phyloP scores from a whole-genome alignment of 1,140 invertebrate species.

The Brachionus manjavacas region DNA sequence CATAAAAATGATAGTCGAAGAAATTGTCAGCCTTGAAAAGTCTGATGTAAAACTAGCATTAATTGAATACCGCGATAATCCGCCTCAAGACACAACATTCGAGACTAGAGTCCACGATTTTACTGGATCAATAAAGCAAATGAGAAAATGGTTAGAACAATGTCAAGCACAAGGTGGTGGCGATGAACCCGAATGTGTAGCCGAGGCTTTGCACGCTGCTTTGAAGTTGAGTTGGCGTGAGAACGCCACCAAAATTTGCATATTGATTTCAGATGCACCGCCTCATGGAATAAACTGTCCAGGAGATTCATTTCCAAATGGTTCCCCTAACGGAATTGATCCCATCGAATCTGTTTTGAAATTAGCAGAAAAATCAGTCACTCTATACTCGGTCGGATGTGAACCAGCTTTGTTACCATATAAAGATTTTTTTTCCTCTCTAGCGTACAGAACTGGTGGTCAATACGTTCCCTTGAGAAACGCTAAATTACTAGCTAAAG shows the following conservation, averaged over 20 bases:
- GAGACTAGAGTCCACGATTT: conserved; percentile 50
- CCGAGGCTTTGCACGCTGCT: conserved; percentile 49
- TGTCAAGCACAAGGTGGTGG: conserved; percentile 48
- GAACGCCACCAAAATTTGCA: conserved; percentile 50
- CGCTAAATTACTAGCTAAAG: conserved; percentile 46
- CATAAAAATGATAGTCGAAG: conserved; percentile 50
- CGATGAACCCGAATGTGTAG: conserved; percentile 50
- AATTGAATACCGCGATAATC: conserved; percentile 51
- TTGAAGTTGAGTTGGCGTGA: conserved; percentile 49
- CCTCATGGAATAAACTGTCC: conserved; percentile 48
- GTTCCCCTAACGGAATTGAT: conserved; percentile 47
- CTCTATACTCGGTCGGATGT: conserved; percentile 49
- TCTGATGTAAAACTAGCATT: conserved; percentile 49
- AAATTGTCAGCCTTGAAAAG: conserved; percentile 49
- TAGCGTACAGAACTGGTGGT: conserved; percentile 51
- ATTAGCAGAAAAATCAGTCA: conserved; percentile 49
- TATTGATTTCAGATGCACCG: conserved; percentile 51
- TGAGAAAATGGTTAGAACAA: conserved; percentile 49
- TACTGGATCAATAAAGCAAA: conserved; percentile 46
- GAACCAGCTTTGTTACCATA: conserved; percentile 49
- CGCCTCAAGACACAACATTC: conserved; percentile 48
- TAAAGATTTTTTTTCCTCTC: conserved; percentile 51
- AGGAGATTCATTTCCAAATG: conserved; percentile 44
- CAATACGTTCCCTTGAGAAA: conserved; percentile 50
- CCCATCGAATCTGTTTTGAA: conserved; percentile 47